Percentiles rank a stretch among this genome's conserved stretches.
phyloP scores from a whole-genome alignment of 2,888 invertebrate genomes.

The Trissolcus japonicus region DNA sequence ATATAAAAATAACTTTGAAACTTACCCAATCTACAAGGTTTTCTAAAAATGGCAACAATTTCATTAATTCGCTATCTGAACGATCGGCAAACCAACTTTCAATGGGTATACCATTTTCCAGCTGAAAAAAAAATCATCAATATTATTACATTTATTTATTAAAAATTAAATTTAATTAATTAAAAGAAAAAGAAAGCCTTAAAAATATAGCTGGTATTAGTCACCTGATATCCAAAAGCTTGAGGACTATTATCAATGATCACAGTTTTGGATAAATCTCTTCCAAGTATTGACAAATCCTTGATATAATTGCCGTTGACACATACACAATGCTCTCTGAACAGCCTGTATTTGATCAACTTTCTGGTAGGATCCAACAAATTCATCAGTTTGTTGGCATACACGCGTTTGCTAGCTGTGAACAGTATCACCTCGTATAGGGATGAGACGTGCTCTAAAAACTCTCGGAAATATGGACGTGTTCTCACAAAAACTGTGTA shows the following conservation, averaged over 20 bases:
- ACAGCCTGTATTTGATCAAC: slow-evolving; percentile 93
- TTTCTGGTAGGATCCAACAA: slow-evolving; percentile 91
- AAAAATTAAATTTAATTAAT: neutral
- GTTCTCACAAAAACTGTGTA: slow-evolving; percentile 93
- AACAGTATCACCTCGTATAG: slow-evolving; percentile 95
- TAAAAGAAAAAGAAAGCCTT: too few species aligned
- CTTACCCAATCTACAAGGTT: slow-evolving; percentile 86
- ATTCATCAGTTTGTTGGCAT: slow-evolving; percentile 95
- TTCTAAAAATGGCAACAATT: slow-evolving; percentile 94
- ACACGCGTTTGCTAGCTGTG: slow-evolving; percentile 96
- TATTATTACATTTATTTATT: neutral
- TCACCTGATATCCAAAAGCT: slow-evolving; percentile 93
- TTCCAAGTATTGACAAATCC: slow-evolving; percentile 93
- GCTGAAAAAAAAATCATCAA: slow-evolving; percentile 78
- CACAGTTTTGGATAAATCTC: slow-evolving; percentile 92
- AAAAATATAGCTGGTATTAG: neutral
- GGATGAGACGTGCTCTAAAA: slow-evolving; percentile 90
- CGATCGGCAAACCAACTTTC: slow-evolving; percentile 98
- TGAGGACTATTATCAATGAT: slow-evolving; percentile 94
- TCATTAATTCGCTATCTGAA: slow-evolving; percentile 91
- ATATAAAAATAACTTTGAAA: neutral
- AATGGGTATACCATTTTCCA: slow-evolving; percentile 97
- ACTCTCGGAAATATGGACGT: slow-evolving; percentile 93
- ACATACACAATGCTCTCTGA: slow-evolving; percentile 96
- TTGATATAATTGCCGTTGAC: slow-evolving; percentile 98